A percentile compares a stretch with the other conserved stretches of the same genome.
These are phyloP conservation scores for Penaeus japonicus DNA, from an alignment of 1,140 invertebrate species.

Conservation along the genomic window DNA sequence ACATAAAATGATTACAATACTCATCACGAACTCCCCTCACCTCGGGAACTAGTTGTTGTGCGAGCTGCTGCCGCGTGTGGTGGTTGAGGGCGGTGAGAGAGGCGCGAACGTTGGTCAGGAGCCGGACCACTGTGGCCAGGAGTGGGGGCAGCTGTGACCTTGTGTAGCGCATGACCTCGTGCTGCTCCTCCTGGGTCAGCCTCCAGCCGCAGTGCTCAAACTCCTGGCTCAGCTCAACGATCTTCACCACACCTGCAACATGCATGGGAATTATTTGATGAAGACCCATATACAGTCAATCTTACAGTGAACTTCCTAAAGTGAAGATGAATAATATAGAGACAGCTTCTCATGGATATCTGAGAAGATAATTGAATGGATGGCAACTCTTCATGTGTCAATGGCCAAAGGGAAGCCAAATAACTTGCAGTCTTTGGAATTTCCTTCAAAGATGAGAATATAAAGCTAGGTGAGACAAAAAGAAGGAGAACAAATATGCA, in stretches of 20 bases:
- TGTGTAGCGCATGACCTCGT: constrained; percentile 74
- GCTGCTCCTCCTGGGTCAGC: constrained; percentile 69
- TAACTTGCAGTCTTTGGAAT: no score
- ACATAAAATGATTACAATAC: no score
- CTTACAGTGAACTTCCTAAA: neutral
- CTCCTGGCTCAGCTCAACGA: constrained; percentile 60
- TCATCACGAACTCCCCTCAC: constrained; percentile 55
- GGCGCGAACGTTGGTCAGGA: constrained; percentile 70
- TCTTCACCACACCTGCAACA: constrained; percentile 59
- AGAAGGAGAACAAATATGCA: no score
- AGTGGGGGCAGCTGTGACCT: constrained; percentile 73
- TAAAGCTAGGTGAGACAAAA: no score
- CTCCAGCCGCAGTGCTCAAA: constrained; percentile 60
- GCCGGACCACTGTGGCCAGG: constrained; percentile 70
- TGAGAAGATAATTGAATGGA: no score
- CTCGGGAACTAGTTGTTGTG: constrained; percentile 73
- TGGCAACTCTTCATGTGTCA: no score
- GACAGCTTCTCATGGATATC: no score
- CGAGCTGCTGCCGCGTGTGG: constrained; percentile 70
- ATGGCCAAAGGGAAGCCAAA: no score
- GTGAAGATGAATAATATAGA: no score
- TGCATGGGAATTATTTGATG: neutral
- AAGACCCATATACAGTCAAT: neutral
- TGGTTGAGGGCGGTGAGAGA: constrained; percentile 69
- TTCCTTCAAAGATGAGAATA: no score